phyloP scores from a whole-genome alignment of 1,140 invertebrate species.

The Drosophila oshimai region DNA sequence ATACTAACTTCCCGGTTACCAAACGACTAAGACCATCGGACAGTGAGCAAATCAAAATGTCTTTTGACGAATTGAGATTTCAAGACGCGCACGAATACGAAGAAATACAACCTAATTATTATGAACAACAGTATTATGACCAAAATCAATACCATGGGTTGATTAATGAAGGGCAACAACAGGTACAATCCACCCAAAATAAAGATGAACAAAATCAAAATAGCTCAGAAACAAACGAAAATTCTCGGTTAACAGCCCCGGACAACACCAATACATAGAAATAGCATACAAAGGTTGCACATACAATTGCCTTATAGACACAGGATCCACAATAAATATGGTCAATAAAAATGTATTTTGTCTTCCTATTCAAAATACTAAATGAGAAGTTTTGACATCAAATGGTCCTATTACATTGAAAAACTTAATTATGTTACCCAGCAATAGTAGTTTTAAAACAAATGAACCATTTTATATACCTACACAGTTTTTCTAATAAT shows the following conservation, averaged over 20 bases:
- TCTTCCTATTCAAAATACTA: not conserved
- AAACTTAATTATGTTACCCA: not conserved
- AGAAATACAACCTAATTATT: not conserved
- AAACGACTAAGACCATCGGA: not conserved
- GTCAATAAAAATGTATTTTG: not conserved
- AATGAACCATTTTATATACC: not conserved
- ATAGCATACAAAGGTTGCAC: not conserved
- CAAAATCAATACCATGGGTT: not conserved
- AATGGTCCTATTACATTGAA: not conserved
- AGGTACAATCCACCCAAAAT: not conserved
- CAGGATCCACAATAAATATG: no score
- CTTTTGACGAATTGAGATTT: not conserved
- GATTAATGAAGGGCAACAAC: not conserved
- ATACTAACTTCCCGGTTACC: not conserved
- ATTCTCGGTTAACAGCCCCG: not conserved
- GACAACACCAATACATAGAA: not conserved
- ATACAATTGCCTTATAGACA: no score
- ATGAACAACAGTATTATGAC: conserved; percentile 1
- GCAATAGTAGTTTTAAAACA: not conserved
- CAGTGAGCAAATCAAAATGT: not conserved
- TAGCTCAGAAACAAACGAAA: not conserved
- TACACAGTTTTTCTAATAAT: not conserved
- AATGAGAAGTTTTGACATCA: not conserved
- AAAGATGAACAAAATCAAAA: not conserved
- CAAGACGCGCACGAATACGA: no score